These are phyloP conservation scores for Nowickia ferox DNA, from an alignment of 2,888 invertebrate species.

Conservation along the genomic window DNA sequence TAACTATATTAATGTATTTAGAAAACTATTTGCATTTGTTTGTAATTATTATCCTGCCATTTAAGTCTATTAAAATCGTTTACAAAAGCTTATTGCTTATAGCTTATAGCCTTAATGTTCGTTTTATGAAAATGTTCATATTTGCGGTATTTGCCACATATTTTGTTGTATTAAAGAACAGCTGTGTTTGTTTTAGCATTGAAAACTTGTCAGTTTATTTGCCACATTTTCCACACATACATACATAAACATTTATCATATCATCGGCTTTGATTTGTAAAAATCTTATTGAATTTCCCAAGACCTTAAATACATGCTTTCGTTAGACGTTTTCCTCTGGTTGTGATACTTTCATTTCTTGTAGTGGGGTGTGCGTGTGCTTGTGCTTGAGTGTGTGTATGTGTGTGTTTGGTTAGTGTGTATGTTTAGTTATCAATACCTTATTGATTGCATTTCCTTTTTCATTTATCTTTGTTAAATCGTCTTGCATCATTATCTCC, in stretches of 20 bases:
- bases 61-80: neutral
- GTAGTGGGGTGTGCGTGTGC: slow-evolving; percentile 3
- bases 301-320: slow-evolving; percentile 14
- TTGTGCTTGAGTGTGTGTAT: neutral
- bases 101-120: neutral
- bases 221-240: neutral
- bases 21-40: neutral
- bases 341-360: too few species aligned
- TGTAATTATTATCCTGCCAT: neutral
- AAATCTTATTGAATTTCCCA: slow-evolving; percentile 31
- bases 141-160: neutral
- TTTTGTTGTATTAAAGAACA: neutral
- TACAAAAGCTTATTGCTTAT: neutral
- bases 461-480: slow-evolving; percentile 49
- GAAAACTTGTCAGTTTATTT: neutral
- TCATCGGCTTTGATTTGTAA: slow-evolving; percentile 23
- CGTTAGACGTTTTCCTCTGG: neutral
- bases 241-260: neutral
- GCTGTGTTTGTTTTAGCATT: neutral
- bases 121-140: neutral
- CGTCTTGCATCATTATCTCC: slow-evolving; percentile 51
- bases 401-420: too few species aligned
- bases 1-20: too few species aligned
- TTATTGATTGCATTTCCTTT: slow-evolving; percentile 65
- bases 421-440: slow-evolving; percentile 36